Evolutionary conservation across 1,140 invertebrate genomes (phyloP).

Genomic region (Atta texana): DNA sequence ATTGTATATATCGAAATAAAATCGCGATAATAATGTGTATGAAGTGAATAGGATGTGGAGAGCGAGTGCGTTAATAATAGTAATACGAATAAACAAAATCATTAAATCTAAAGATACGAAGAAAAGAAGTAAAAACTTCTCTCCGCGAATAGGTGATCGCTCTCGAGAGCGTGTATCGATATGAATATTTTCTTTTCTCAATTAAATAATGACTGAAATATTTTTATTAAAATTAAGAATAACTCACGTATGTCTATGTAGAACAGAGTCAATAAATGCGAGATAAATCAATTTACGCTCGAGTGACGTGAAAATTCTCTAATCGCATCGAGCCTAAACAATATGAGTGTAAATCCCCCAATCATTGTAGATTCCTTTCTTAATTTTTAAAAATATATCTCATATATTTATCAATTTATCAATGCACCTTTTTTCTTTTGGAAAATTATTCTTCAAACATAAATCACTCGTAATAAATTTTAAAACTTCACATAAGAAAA

Average conservation of each 20-base stretch:
- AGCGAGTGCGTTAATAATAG: slow-evolving; percentile 37
- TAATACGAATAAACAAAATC: slow-evolving; percentile 50
- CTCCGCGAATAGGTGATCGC: neutral
- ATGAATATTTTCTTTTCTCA: neutral
- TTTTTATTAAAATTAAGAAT: slow-evolving; percentile 6
- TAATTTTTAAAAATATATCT: neutral
- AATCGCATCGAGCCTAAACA: slow-evolving; percentile 37
- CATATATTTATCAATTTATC: neutral
- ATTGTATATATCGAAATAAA: slow-evolving; percentile 19
- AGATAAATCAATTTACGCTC: slow-evolving; percentile 34
- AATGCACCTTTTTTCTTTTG: neutral
- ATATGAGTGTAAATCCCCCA: neutral
- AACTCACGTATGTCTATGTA: neutral
- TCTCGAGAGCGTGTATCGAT: slow-evolving; percentile 21
- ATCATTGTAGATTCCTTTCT: neutral
- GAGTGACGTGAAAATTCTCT: slow-evolving; percentile 26
- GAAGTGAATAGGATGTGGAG: slow-evolving; percentile 22
- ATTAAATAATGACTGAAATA: neutral
- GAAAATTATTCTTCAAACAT: neutral
- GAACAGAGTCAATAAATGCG: neutral
- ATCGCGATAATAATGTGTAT: slow-evolving; percentile 27
- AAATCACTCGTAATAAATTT: neutral
- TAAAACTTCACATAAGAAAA: neutral
- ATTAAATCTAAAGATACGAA: slow-evolving; percentile 11
- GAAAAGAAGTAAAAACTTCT: neutral